These are phyloP conservation scores for Rutilus rutilus DNA, from an alignment of 2,113 vertebrate species.

Conservation along the genomic window DNA sequence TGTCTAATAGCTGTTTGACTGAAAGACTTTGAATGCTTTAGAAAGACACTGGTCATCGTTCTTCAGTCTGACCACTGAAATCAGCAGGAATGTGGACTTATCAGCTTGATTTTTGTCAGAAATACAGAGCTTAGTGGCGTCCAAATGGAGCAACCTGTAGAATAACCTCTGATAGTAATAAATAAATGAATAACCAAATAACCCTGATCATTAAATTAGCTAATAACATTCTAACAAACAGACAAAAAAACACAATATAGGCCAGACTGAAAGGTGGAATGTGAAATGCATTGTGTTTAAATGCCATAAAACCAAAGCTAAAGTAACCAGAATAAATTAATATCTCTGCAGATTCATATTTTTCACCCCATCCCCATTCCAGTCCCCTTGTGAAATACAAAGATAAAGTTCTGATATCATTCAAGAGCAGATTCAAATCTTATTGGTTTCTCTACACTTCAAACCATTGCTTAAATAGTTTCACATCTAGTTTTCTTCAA, in stretches of 20 bases:
- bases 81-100: background rate
- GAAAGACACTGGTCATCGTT: background rate
- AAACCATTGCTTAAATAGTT: constrained; percentile 76
- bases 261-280: background rate
- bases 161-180: background rate
- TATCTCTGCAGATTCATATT: constrained; percentile 78
- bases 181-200: background rate
- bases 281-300: background rate
- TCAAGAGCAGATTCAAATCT: constrained; percentile 72
- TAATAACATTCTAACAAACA: background rate
- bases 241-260: background rate
- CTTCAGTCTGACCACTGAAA: background rate
- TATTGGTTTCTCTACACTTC: constrained; percentile 72
- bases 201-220: constrained; percentile 5
- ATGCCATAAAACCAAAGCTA: background rate
- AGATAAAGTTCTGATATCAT: constrained; percentile 76
- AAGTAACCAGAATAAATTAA: constrained; percentile 58
- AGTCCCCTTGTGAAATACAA: constrained; percentile 70
- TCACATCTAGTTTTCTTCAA: constrained; percentile 74
- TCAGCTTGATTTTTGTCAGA: background rate
- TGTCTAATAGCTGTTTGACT: background rate
- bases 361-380: constrained; percentile 52
- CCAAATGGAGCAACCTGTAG: background rate
- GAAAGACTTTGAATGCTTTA: background rate
- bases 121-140: background rate